Percentiles rank a stretch among this genome's conserved stretches.
Evolutionary conservation across 2,113 vertebrate species (phyloP).

Genomic region (Aramus guarauna): DNA sequence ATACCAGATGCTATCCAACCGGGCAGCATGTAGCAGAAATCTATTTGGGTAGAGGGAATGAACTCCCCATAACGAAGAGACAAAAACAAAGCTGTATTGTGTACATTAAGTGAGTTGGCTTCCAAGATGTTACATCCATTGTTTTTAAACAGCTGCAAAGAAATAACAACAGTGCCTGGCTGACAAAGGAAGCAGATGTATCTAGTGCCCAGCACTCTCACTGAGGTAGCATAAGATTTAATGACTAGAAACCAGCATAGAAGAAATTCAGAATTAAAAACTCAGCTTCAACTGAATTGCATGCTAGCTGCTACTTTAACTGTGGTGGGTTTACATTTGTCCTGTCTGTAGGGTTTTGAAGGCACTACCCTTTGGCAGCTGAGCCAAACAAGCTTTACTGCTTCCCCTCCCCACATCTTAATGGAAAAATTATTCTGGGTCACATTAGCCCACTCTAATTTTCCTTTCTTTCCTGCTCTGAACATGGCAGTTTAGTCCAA

Average conservation of each 20-base stretch:
- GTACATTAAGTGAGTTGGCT: background rate
- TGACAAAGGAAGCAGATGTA: background rate
- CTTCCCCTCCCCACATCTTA: too few species aligned
- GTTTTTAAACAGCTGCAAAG: background rate
- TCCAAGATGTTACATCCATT: background rate
- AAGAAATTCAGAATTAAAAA: background rate
- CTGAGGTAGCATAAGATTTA: background rate
- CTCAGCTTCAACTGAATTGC: background rate
- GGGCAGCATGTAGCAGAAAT: background rate
- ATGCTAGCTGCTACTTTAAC: background rate
- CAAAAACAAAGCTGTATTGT: background rate
- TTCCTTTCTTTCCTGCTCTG: background rate
- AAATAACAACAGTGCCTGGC: background rate
- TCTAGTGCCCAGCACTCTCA: background rate
- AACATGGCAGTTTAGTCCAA: background rate
- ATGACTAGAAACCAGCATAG: background rate
- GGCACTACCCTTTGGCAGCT: background rate
- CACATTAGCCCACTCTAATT: background rate
- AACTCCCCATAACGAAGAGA: background rate
- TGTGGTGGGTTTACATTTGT: background rate
- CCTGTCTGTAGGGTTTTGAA: background rate
- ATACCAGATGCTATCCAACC: background rate
- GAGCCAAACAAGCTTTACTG: background rate
- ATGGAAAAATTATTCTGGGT: background rate
- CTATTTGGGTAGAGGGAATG: background rate